Base-by-base conservation (phyloP, 2,888 invertebrate genomes). In the Gisinianus flammeolus region DNA sequence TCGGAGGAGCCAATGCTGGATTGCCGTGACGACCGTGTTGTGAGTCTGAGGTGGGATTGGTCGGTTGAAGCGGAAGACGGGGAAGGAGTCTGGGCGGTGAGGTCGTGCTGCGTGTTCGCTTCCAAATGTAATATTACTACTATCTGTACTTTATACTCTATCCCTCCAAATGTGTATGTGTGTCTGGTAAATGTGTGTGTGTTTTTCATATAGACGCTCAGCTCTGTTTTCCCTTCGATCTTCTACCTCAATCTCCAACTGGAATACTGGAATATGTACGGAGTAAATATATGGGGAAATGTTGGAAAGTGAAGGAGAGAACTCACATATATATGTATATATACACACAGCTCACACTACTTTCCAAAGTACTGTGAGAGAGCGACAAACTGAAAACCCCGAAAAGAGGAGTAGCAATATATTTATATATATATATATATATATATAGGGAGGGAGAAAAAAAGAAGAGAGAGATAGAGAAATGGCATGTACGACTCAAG, bases 71-170 rank as follows among this genome's bases (percentile, higher is more conserved):
- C 81, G 81, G 81, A 82, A 82, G 80, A 81, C 81, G 81, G 81
- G 81, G 82, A 78, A 81, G 80, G 79, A 82, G 81, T 82, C 80
- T 79, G 81, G 81, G 82, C 80, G 79, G 67, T 78, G 78, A 67
- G 78, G 81, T 67, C 69, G 67, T 54, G 74, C 62, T 73, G 44
- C 68, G 35, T 44, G 33, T 44, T 44, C 68, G 68, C 68, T 68
- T 31, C 31, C 68, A 35, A 33, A 35, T n/a, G 10, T 30, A 8
- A 10, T 10, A 10, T n/a, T 56, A 56, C 56, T 56, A 56, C 56
- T 22, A 19, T 19, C 56, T 56, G 19, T 22, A 12, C 56, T 56
- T 44, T 56, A n/a, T n/a, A n/a, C n/a, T n/a, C n/a, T n/a, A n/a
- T n/a, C n/a, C n/a, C n/a, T n/a, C n/a, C n/a, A n/a, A n/a, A n/a